A percentile compares a stretch with the other conserved stretches of the same genome.
Conservation (phyloP, 2,888 invertebrate species). For the Latrodectus elegans region DNA sequence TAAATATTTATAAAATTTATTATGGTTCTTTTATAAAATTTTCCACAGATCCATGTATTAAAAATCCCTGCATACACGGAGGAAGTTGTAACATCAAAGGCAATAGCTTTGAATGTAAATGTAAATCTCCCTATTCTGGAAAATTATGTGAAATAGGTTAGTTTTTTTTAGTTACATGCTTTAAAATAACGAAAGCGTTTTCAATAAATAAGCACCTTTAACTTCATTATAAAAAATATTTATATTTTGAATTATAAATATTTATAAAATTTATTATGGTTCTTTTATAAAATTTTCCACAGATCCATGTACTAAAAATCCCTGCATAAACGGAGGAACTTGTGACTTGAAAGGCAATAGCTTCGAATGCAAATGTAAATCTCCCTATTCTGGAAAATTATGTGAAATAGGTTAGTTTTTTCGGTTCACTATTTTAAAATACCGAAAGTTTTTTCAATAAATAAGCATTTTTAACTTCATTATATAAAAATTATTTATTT, state of each 20-base stretch:
- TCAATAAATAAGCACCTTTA: neutral
- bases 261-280: too few species aligned
- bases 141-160: neutral
- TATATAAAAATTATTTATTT: too few species aligned
- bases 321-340: neutral
- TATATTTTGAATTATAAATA: neutral
- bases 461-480: neutral
- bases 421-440: too few species aligned
- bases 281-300: neutral
- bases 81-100: neutral
- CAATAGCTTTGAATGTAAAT: neutral
- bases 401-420: neutral
- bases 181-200: too few species aligned
- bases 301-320: neutral
- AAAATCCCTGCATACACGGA: neutral
- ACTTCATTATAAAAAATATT: constrained; percentile 6
- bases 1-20: too few species aligned
- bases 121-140: neutral
- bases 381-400: neutral
- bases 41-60: neutral
- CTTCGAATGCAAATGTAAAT: neutral
- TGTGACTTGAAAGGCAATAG: neutral
- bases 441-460: too few species aligned
- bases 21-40: neutral
- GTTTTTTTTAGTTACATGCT: too few species aligned